Evolutionary conservation across 2,888 invertebrate genomes (phyloP), one percentile per base, ranked within the genome.

Genomic region (Apamea sordens): DNA sequence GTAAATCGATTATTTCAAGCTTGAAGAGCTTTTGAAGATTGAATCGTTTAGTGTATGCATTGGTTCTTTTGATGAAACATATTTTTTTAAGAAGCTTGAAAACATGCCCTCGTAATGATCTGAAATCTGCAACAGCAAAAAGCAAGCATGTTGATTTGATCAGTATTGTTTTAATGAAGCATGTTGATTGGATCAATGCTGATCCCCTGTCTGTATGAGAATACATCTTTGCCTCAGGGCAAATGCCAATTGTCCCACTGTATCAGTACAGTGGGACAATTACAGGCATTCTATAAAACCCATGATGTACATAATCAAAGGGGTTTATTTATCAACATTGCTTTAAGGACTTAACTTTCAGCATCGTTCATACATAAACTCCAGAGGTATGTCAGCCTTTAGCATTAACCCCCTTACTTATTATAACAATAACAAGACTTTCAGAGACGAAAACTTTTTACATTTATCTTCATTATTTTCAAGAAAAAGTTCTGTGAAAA

Each of bases 381-480:
- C 56, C 56, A n/a, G 3, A 56, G 24, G 24, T 24, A 24, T 24
- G 24, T 50, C 8, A 28, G 28, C 15, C 67, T 21, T 77, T 36
- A 63, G 53, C 56, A n/a, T n/a, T n/a, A 36, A 15, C 10, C 32
- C 6, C 10, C 24, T 36, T 36, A 10, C 24, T n/a, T 50, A 36
- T 50, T 32, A 24, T n/a, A 32, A 53, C 15, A n/a, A 36, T 15
- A 32, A 59, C 63, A 71, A 84, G 61, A 53, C 65, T 65, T 36
- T 44, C 59, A 32, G 53, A 83, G 44, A 44, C 61, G 32, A 24
- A 56, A 71, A 84, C 85, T 84, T 81, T 67, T 3, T 13, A 63
- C 80, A 67, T 81, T 68, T 36, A 61, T 84, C 81, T 79, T 79
- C 44, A 67, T 71, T 84, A 79, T n/a, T 53, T 44, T 44, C 11